Percentiles rank a stretch among this genome's conserved stretches.
phyloP scores from a whole-genome alignment of 2,113 vertebrate genomes.

The Bufo bufo region DNA sequence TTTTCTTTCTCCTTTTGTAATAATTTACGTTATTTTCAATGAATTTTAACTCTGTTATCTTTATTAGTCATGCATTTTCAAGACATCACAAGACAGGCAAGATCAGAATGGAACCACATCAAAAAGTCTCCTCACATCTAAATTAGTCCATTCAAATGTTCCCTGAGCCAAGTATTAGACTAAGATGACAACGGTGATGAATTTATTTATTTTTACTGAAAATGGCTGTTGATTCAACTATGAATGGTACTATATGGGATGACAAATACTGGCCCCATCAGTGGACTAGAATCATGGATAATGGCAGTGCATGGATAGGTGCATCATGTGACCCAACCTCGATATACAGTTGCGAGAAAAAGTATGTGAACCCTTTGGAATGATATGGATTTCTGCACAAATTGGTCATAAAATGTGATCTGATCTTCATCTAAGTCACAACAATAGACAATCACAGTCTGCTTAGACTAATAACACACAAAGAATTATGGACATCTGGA shows the following conservation, averaged over 20 bases:
- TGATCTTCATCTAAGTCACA: no score
- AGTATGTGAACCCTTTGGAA: no score
- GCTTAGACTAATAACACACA: no score
- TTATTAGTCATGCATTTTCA: conserved; percentile 46
- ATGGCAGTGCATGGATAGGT: no score
- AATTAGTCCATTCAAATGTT: conserved; percentile 18
- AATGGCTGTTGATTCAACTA: background rate
- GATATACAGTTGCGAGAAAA: no score
- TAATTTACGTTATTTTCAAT: conserved; percentile 17
- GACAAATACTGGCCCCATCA: background rate
- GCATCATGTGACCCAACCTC: no score
- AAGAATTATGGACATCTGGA: no score
- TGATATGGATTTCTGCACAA: no score
- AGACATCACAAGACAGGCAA: background rate
- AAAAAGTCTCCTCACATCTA: conserved; percentile 30
- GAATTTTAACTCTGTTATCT: conserved; percentile 19
- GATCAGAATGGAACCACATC: conserved; percentile 27
- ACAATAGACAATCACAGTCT: no score
- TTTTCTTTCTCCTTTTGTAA: background rate
- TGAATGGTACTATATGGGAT: background rate
- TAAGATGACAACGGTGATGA: background rate
- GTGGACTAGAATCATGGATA: background rate
- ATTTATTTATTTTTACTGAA: background rate
- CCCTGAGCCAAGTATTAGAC: conserved; percentile 1
- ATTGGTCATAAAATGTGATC: no score